Evolutionary conservation across 2,888 invertebrate species (phyloP).

Genomic region (Trissonchulus latispiculum): DNA sequence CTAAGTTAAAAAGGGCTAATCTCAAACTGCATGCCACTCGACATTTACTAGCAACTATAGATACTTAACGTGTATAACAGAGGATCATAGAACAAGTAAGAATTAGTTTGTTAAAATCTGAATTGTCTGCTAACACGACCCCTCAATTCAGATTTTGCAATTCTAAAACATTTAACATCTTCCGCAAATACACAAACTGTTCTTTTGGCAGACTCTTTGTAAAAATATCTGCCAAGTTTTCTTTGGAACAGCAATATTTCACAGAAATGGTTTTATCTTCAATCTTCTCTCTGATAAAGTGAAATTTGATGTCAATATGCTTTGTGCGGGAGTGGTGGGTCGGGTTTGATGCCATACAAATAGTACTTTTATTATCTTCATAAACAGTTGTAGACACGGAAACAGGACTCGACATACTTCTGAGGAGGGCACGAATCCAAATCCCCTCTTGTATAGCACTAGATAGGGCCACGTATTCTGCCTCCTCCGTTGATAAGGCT

Average conservation of each 20-base stretch:
- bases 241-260: background rate
- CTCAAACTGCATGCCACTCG: too few relatives aligned
- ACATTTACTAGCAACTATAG: too few relatives aligned
- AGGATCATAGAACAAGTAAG: too few relatives aligned
- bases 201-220: background rate
- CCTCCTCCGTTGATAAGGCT: slow-evolving; percentile 40
- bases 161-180: too few relatives aligned
- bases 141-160: too few relatives aligned
- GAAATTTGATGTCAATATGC: slow-evolving; percentile 8
- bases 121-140: too few relatives aligned
- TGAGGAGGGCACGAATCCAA: slow-evolving; percentile 25
- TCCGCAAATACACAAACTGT: too few relatives aligned
- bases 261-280: background rate
- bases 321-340: background rate
- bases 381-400: background rate
- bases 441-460: slow-evolving; percentile 27
- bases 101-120: too few relatives aligned
- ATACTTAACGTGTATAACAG: too few relatives aligned
- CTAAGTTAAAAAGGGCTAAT: too few relatives aligned
- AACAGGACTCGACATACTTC: background rate
- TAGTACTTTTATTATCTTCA: slow-evolving; percentile 8
- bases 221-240: background rate
- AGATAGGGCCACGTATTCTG: slow-evolving; percentile 39
- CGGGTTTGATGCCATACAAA: background rate
- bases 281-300: slow-evolving; percentile 1